Base-by-base conservation (phyloP, 23 tunicate species). In the Trididemnum miniatum region DNA sequence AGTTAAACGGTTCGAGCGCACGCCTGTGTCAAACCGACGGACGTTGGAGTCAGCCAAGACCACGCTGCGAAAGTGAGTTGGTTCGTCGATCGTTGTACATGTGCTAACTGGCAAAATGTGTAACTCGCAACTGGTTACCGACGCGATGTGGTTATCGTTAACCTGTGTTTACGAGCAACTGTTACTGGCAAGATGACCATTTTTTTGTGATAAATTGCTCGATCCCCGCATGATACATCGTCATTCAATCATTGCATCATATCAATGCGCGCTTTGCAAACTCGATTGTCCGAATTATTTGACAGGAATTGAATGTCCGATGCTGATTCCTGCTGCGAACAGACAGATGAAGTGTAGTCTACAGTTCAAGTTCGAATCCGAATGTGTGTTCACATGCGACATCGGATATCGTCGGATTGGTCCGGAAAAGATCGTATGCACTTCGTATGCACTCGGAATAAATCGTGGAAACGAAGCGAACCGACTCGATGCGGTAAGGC, bases 401-500 rank as follows among this genome's bases (percentile, higher is more conserved):
- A 65, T 34, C 24, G 84, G 80, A 2, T 91, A 76, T 39, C 39
- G 75, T 0, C 40, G 64, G 0, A 63, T n/a, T 30, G 97, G 89
- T 25, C 40, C 63, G 1, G 33, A 65, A 2, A 66, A 32, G 0
- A 80, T 71, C 0, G 27, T 24, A 0, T 91, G 97, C 79, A 77
- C 60, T 64, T 71, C 0, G 27, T 24, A 0, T 91, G 97, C 79
- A 77, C 60, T 64, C 78, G 28, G 12, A 71, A 75, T 51, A 85
- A 82, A 72, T 52, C 82, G 22, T 91, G 97, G 97, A 18, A 77
- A 1, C 97, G 87, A 0, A 65, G 71, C 28, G 65, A 50, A 2
- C 34, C 27, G 24, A 90, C 97, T 0, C 23, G 28, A 20, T 91
- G 97, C 30, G 84, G 97, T 91, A 86, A 85, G 97, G n/a, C n/a